These are phyloP conservation scores for Crax fasciolata DNA, from an alignment of 2,797 vertebrate genomes.

Conservation along the genomic window DNA sequence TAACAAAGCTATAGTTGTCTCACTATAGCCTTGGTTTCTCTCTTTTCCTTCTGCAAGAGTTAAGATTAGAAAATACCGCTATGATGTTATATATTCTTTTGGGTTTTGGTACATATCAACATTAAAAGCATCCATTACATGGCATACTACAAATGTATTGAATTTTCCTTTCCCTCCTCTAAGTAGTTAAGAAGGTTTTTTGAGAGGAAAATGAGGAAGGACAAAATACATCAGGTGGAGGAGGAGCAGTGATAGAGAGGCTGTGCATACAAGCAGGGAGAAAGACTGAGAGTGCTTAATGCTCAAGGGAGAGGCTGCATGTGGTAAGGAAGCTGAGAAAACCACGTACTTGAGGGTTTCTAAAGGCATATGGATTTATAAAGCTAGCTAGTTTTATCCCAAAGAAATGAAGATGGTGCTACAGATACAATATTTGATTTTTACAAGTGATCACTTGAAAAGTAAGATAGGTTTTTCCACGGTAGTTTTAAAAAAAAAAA, in stretches of 20 bases:
- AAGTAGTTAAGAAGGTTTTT: neutral
- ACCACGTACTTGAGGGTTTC: neutral
- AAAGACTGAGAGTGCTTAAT: neutral
- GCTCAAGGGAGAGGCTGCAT: neutral
- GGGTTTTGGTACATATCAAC: neutral
- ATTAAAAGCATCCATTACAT: neutral
- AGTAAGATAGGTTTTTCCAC: neutral
- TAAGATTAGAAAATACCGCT: neutral
- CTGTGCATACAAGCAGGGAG: neutral
- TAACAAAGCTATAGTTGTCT: neutral
- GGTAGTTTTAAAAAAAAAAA: neutral
- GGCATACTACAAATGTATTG: neutral
- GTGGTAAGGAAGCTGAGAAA: neutral
- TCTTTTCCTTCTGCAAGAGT: neutral
- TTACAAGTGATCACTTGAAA: neutral
- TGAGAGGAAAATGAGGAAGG: neutral
- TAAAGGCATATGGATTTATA: neutral
- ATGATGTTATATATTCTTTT: neutral
- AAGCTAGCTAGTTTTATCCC: neutral
- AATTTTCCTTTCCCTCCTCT: neutral
- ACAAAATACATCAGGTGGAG: neutral
- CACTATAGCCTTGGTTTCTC: constrained; percentile 5
- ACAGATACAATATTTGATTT: neutral
- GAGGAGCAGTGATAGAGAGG: neutral
- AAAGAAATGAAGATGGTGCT: neutral